Evolutionary conservation across 2,888 invertebrate genomes (phyloP).

Genomic region (Ariolimax columbianus): DNA sequence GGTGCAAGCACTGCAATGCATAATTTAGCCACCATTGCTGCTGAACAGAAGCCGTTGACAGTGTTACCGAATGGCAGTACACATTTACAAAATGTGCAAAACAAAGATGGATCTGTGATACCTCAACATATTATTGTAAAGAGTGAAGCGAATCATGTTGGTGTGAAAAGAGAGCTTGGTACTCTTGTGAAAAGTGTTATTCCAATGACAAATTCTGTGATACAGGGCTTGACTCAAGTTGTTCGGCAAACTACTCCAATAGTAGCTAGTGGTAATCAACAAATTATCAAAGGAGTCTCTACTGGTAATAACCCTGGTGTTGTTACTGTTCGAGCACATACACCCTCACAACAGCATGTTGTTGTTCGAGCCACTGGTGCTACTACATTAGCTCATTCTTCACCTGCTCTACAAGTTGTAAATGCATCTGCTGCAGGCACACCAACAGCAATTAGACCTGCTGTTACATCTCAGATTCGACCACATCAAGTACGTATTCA

Average conservation of each 20-base stretch:
- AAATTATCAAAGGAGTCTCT: constrained; percentile 50
- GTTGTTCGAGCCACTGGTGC: constrained; percentile 67
- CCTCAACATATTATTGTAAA: constrained; percentile 58
- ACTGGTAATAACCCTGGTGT: constrained; percentile 63
- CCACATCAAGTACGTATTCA: constrained; percentile 53
- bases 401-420: constrained; percentile 63
- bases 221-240: constrained; percentile 50
- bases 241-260: constrained; percentile 52
- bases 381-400: constrained; percentile 61
- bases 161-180: constrained; percentile 51
- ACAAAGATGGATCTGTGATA: constrained; percentile 57
- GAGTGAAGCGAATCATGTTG: constrained; percentile 56
- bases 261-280: constrained; percentile 38
- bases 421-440: constrained; percentile 59
- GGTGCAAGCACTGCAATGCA: constrained; percentile 68
- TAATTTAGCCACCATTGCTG: constrained; percentile 72
- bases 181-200: constrained; percentile 54
- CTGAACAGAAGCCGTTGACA: constrained; percentile 72
- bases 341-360: constrained; percentile 62
- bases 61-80: constrained; percentile 63
- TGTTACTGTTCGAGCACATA: constrained; percentile 68
- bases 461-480: constrained; percentile 45
- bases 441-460: constrained; percentile 48
- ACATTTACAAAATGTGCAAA: constrained; percentile 53
- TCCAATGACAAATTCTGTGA: constrained; percentile 53